Evolutionary conservation across 2,113 vertebrate genomes (phyloP).

Genomic region (Sprattus sprattus): DNA sequence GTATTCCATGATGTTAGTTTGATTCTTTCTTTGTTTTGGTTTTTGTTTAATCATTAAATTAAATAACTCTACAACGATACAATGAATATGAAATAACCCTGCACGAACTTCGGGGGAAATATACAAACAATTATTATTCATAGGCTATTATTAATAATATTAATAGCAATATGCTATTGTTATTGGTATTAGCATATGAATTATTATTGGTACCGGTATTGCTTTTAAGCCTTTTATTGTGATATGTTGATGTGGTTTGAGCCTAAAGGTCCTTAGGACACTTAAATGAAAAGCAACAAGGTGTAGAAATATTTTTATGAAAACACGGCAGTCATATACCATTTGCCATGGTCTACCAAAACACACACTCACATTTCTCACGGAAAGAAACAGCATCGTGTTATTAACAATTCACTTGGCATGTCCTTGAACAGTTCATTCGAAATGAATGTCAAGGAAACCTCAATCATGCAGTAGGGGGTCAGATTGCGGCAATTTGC

Average conservation of each 20-base stretch:
- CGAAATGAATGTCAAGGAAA: slow-evolving; percentile 51
- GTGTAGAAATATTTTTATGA: neutral
- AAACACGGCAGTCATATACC: neutral
- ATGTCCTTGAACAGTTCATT: slow-evolving; percentile 50
- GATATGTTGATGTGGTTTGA: neutral
- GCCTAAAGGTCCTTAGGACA: neutral
- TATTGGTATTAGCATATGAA: too few species aligned
- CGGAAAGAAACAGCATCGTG: slow-evolving; percentile 48
- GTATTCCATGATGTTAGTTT: neutral
- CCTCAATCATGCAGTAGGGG: slow-evolving; percentile 45
- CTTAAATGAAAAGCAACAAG: neutral
- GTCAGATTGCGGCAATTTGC: slow-evolving; percentile 41
- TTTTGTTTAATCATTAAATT: neutral
- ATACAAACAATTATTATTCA: neutral
- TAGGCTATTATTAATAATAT: neutral
- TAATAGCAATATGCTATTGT: neutral
- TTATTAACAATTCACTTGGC: slow-evolving; percentile 60
- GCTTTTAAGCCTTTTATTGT: neutral
- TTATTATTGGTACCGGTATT: neutral
- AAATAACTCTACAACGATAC: neutral
- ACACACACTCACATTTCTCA: slow-evolving; percentile 32
- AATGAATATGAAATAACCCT: neutral
- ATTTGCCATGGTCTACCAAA: neutral
- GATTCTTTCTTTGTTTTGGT: neutral
- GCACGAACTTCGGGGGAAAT: neutral